Conservation (phyloP, 2,888 invertebrate species). For the Serripes groenlandicus region DNA sequence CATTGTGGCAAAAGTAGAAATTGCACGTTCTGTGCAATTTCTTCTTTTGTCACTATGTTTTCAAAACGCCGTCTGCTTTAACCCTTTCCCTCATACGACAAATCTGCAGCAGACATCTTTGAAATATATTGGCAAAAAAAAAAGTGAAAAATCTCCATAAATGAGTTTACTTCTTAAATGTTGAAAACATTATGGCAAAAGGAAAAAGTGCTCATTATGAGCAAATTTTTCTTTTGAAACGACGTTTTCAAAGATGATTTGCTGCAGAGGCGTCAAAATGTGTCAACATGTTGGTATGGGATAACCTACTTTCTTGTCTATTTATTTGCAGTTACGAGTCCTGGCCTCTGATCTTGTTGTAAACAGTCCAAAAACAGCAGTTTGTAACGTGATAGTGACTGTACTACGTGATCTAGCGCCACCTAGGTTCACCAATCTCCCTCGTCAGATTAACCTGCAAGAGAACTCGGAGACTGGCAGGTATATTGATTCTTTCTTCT, state of each 20-base stretch:
- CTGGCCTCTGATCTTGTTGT: constrained; percentile 71
- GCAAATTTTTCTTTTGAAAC: not conserved
- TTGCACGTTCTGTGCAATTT: too few species aligned
- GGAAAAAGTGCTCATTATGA: not conserved
- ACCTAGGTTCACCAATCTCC: constrained; percentile 77
- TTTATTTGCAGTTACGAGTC: constrained; percentile 72
- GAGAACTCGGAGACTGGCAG: constrained; percentile 71
- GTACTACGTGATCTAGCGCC: constrained; percentile 75
- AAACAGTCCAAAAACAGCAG: constrained; percentile 54
- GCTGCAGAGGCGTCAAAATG: not conserved
- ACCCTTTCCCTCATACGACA: too few species aligned
- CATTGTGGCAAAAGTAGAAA: too few species aligned
- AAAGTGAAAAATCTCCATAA: too few species aligned
- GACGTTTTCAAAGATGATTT: not conserved
- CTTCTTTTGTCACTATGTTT: too few species aligned
- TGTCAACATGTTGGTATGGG: not conserved
- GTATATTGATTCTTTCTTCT: constrained; percentile 59
- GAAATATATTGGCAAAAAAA: too few species aligned
- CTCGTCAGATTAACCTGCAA: constrained; percentile 68
- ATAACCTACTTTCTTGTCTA: too few species aligned
- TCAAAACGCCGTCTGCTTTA: too few species aligned
- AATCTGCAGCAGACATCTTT: too few species aligned
- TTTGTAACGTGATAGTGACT: constrained; percentile 74
- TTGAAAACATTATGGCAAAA: not conserved
- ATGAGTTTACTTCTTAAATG: not conserved